Evolutionary conservation across 2,797 vertebrate species (phyloP).

Genomic region (Sciurus carolinensis): DNA sequence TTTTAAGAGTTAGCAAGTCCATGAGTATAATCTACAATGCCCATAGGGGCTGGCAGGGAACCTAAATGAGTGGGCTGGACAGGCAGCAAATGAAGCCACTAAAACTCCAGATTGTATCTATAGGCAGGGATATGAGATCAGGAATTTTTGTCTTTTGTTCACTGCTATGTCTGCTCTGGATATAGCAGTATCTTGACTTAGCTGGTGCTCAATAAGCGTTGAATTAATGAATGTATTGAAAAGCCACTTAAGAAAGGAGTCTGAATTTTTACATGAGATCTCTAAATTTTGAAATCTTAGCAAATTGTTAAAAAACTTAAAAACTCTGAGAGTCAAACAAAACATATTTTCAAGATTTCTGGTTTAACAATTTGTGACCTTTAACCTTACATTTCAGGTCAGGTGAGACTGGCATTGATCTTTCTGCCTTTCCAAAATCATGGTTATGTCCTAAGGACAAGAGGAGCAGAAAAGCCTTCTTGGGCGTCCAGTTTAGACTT

Average conservation of each 20-base stretch:
- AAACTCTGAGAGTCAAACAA: not conserved
- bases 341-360: not conserved
- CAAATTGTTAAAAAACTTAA: slow-evolving; percentile 5
- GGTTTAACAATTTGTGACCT: slow-evolving; percentile 8
- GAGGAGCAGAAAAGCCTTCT: not conserved
- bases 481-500: slow-evolving; percentile 35
- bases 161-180: not conserved
- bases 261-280: not conserved
- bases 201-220: not conserved
- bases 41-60: not conserved
- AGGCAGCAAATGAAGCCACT: not conserved
- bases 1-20: not conserved
- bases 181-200: not conserved
- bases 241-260: slow-evolving; percentile 9
- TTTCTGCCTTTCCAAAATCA: not conserved
- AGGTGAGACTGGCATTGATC: not conserved
- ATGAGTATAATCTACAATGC: not conserved
- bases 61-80: not conserved
- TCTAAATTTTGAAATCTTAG: slow-evolving; percentile 48
- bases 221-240: not conserved
- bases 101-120: not conserved
- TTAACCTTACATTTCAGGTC: not conserved
- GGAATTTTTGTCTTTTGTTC: not conserved
- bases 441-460: not conserved
- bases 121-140: not conserved